Conservation (phyloP, 1,140 invertebrate species). For the Marisa cornuarietis region DNA sequence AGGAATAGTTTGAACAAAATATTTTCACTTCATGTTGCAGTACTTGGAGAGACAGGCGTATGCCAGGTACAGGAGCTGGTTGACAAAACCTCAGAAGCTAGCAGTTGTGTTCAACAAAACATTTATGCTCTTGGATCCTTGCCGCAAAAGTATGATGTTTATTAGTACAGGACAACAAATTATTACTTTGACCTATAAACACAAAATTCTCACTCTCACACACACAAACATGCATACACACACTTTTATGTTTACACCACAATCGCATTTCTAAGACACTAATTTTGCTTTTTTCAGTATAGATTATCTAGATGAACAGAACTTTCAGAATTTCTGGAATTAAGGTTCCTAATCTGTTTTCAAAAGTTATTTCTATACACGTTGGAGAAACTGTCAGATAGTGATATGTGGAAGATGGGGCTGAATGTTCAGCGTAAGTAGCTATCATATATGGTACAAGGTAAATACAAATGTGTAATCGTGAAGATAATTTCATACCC, state of each 20-base stretch:
- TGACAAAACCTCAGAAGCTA: background rate
- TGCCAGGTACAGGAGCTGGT: background rate
- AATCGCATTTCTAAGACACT: too few relatives aligned
- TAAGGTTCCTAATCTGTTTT: too few relatives aligned
- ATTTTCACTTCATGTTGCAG: background rate
- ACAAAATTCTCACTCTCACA: background rate
- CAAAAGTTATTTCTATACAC: too few relatives aligned
- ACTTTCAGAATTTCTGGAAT: too few relatives aligned
- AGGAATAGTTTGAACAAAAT: background rate
- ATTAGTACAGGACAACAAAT: background rate
- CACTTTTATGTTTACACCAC: background rate
- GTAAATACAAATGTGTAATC: too few relatives aligned
- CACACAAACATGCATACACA: background rate
- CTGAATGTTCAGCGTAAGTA: too few relatives aligned
- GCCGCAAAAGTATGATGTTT: background rate
- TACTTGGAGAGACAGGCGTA: background rate
- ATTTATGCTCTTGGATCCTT: slow-evolving; percentile 5
- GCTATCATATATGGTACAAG: too few relatives aligned
- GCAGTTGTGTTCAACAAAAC: slow-evolving; percentile 8
- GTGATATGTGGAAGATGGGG: too few relatives aligned
- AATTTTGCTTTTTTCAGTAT: too few relatives aligned
- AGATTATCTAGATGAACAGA: too few relatives aligned
- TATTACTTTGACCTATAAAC: background rate
- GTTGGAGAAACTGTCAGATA: too few relatives aligned
- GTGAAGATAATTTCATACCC: too few relatives aligned